A percentile compares a stretch with the other conserved stretches of the same genome.
These are phyloP conservation scores for Scomber scombrus DNA, from an alignment of 2,113 vertebrate species.

Conservation along the genomic window DNA sequence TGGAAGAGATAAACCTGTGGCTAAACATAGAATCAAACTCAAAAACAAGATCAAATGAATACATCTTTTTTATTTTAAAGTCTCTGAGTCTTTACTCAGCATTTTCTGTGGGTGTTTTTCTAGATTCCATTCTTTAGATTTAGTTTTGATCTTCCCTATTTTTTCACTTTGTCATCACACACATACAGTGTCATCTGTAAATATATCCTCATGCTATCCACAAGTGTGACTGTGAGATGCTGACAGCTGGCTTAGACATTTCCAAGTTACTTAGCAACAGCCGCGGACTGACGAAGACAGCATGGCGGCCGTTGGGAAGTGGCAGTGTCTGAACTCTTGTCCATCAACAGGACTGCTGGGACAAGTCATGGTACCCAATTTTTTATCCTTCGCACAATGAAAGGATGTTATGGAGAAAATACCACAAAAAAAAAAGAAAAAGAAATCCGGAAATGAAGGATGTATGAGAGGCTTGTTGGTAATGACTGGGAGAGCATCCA, in stretches of 20 bases:
- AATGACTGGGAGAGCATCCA: slow-evolving; percentile 61
- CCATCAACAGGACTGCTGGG: slow-evolving; percentile 13
- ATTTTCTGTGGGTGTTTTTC: too few relatives aligned
- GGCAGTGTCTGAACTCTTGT: slow-evolving; percentile 38
- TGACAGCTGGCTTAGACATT: slow-evolving; percentile 55
- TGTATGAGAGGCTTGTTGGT: slow-evolving; percentile 43
- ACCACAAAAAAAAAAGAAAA: slow-evolving; percentile 4
- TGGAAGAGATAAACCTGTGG: background rate
- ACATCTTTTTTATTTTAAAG: too few relatives aligned
- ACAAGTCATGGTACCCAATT: slow-evolving; percentile 11
- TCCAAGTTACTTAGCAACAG: slow-evolving; percentile 73
- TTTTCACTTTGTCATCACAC: background rate
- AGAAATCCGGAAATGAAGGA: slow-evolving; percentile 61
- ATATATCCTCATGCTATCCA: slow-evolving; percentile 17
- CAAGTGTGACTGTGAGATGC: slow-evolving; percentile 41
- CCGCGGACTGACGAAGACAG: slow-evolving; percentile 30
- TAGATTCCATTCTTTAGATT: background rate
- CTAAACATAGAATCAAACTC: background rate
- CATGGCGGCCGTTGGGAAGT: slow-evolving; percentile 35
- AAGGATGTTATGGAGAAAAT: slow-evolving; percentile 57
- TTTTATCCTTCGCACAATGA: slow-evolving; percentile 43
- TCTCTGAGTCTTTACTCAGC: too few relatives aligned
- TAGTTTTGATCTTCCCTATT: too few relatives aligned
- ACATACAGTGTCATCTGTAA: slow-evolving; percentile 40
- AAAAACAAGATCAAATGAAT: too few relatives aligned